phyloP scores from a whole-genome alignment of 2,797 vertebrate genomes.

The Lycodopsis pacificus region DNA sequence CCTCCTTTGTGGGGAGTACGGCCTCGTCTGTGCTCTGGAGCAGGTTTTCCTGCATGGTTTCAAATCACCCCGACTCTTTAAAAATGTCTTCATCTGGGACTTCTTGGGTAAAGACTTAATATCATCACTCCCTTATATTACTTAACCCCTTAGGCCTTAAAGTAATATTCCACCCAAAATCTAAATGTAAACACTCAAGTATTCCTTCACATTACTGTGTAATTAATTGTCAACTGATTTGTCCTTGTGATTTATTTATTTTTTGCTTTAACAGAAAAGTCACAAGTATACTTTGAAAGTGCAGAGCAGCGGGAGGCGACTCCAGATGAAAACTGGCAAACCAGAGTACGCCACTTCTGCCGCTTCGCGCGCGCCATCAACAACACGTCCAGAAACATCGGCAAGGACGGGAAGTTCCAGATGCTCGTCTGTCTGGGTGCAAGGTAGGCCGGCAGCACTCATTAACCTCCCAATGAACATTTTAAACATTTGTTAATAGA shows the following conservation, averaged over 20 bases:
- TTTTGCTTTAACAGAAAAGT: conserved; percentile 89
- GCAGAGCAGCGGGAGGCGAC: conserved; percentile 90
- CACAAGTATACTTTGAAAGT: conserved; percentile 96
- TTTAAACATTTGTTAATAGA: not conserved
- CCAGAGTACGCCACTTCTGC: conserved; percentile 93
- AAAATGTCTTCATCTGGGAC: conserved; percentile 99
- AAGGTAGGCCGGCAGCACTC: conserved; percentile 84
- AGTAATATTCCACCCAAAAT: not conserved
- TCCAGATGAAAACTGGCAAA: conserved; percentile 96
- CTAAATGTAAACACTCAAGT: not conserved
- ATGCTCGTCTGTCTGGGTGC: conserved; percentile 98
- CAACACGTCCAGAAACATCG: conserved; percentile 94
- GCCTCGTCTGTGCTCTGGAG: conserved; percentile 96
- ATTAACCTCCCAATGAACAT: not conserved
- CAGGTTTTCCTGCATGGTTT: conserved; percentile 99
- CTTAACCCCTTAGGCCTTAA: not conserved
- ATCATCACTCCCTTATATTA: not conserved
- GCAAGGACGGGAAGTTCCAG: conserved; percentile 99
- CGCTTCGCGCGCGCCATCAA: conserved; percentile 97
- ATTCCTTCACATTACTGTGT: not conserved
- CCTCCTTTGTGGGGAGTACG: conserved; percentile 96
- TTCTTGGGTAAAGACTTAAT: conserved; percentile 89
- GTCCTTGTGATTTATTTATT: not conserved
- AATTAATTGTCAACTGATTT: not conserved
- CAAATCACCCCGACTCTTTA: conserved; percentile 97